Evolutionary conservation across 30 jellyfish, hydroid and myxozoan species (phyloP).

Genomic region (Euphysa ruthae): DNA sequence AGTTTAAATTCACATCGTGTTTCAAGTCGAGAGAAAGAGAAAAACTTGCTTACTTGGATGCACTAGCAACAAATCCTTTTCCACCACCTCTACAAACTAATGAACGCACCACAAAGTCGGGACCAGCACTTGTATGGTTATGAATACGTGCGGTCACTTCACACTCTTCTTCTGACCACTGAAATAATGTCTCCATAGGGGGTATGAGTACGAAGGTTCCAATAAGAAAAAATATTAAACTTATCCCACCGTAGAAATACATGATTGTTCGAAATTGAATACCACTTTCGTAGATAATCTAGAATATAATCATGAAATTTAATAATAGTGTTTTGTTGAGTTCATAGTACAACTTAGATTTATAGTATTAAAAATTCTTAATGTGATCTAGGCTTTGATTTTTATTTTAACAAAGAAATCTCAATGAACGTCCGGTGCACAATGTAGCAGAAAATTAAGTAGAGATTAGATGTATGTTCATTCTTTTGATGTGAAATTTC

Average conservation of each 20-base stretch:
- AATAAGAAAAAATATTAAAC: conserved; percentile 15
- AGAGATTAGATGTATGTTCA: too few species aligned
- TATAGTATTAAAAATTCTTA: too few species aligned
- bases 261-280: conserved; percentile 34
- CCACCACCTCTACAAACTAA: neutral
- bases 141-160: neutral
- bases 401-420: too few species aligned
- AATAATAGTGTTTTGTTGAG: too few species aligned
- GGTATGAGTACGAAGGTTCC: conserved; percentile 52
- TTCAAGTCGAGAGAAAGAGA: too few species aligned
- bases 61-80: neutral
- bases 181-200: conserved; percentile 13
- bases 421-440: too few species aligned
- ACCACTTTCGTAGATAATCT: conserved; percentile 74
- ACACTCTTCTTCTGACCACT: conserved; percentile 14
- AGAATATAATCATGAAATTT: conserved; percentile 4
- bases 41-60: neutral
- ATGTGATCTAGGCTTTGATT: too few species aligned
- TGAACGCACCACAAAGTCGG: conserved; percentile 31
- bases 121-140: conserved; percentile 2
- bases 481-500: too few species aligned
- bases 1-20: too few species aligned
- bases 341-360: too few species aligned
- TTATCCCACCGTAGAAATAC: conserved; percentile 30
- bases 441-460: too few species aligned